Evolutionary conservation across 1,140 invertebrate species (phyloP), one percentile per base, ranked within the genome.

Genomic region (Heliconius congener): DNA sequence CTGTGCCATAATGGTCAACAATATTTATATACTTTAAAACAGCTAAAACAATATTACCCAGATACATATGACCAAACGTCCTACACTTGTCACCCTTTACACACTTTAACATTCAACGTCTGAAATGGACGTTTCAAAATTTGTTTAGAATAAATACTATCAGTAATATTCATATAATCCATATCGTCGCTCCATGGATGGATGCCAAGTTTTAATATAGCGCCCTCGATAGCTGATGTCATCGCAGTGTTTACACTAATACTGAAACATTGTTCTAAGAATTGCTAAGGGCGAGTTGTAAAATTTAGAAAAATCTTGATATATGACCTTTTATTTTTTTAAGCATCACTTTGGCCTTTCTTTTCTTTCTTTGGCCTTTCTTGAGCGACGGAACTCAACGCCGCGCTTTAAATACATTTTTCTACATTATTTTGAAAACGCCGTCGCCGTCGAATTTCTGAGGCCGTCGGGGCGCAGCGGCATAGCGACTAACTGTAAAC

Each of bases 151-250:
- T 66, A 30, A 66, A 66, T 13, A 27, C 5, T 72, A 39, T 39
- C 18, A 39, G n/a, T 71, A 39, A 71, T 71, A 42, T 72, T 72
- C 37, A 76, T 72, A 73, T 76, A 84, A 88, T 86, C 88, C 82
- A 85, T 83, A 84, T 88, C 83, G 71, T 19, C 11, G 74, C 79
- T 79, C 70, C 30, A 73, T 90, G 89, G 89, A 87, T 74, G 70
- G n/a, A 66, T 80, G 90, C 90, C 90, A 91, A 91, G 88, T 86
- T 87, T 88, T 90, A 90, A 89, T 89, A 89, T 88, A 87, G 86
- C 82, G 78, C 78, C 71, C 81, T 74, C 81, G 82, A 76, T 72
- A 73, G 74, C 82, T 88, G 90, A 90, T 87, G 88, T 90, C 87
- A 90, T 87, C 85, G 81, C 74, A 84, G 82, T 90, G 88, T 91